Percentiles rank a stretch among this genome's conserved stretches.
Conservation (phyloP, 1,140 invertebrate genomes). For the Habropoda laboriosa region DNA sequence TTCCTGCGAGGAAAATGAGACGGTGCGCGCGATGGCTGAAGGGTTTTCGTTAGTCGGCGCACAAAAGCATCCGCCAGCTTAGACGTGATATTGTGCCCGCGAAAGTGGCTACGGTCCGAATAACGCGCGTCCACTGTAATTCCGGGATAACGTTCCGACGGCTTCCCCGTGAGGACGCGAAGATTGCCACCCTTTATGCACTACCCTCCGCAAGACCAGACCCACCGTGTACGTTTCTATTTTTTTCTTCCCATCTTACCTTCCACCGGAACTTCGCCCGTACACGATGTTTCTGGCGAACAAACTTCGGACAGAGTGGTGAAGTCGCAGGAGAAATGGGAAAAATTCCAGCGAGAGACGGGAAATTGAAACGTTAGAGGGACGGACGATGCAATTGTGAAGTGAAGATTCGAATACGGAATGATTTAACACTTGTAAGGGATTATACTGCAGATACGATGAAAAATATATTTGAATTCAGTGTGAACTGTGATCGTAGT, state of each 20-base stretch:
- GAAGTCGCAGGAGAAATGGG: background rate
- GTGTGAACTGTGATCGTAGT: too few relatives aligned
- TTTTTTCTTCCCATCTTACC: background rate
- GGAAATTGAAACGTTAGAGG: background rate
- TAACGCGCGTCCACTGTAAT: conserved; percentile 30
- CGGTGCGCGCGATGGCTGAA: background rate
- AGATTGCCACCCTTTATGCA: conserved; percentile 2
- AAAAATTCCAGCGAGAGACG: background rate
- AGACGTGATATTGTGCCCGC: conserved; percentile 26
- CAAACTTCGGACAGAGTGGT: background rate
- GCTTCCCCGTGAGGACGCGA: background rate
- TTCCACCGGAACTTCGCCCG: background rate
- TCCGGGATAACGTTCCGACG: conserved; percentile 7
- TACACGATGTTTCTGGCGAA: background rate
- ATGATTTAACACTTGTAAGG: too few relatives aligned
- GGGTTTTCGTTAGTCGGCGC: conserved; percentile 25
- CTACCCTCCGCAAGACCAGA: too few relatives aligned
- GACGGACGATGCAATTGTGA: too few relatives aligned
- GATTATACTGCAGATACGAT: too few relatives aligned
- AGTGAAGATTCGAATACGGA: too few relatives aligned
- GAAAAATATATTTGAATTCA: too few relatives aligned
- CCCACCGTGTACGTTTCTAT: background rate
- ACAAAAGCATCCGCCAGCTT: conserved; percentile 27
- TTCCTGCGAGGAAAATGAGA: conserved; percentile 29
- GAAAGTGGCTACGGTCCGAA: conserved; percentile 21